Percentiles rank a stretch among this genome's conserved stretches.
phyloP scores from a whole-genome alignment of 2,113 vertebrate species.

The Regulus satrapa region DNA sequence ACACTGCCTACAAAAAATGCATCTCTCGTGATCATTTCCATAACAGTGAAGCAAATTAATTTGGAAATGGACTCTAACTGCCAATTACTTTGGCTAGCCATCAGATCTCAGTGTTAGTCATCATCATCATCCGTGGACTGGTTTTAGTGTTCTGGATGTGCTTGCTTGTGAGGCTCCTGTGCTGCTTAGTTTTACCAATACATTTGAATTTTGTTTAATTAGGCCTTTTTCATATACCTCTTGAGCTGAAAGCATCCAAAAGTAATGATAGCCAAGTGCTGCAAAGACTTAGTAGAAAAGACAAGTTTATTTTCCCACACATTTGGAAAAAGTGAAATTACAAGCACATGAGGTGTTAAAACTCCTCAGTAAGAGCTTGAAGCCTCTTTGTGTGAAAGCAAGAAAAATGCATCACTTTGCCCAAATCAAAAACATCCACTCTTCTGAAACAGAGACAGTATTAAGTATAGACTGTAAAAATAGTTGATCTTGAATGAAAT shows the following conservation, averaged over 20 bases:
- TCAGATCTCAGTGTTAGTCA: conserved; percentile 1
- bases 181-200: neutral
- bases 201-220: neutral
- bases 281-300: neutral
- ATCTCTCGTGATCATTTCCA: neutral
- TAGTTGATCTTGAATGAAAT: neutral
- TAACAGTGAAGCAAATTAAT: neutral
- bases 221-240: neutral
- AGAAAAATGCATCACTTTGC: neutral
- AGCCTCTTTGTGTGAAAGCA: neutral
- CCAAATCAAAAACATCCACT: neutral
- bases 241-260: neutral
- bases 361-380: neutral
- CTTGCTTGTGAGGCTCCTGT: neutral
- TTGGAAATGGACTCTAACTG: neutral
- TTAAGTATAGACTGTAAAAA: neutral
- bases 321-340: neutral
- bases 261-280: neutral
- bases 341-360: neutral
- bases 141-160: neutral
- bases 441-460: neutral
- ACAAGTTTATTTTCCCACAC: neutral
- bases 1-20: neutral
- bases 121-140: neutral
- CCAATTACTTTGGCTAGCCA: neutral